Percentiles rank a stretch among this genome's conserved stretches.
phyloP scores from a whole-genome alignment of 1,140 invertebrate species.

The Rhizoglyphus robini region DNA sequence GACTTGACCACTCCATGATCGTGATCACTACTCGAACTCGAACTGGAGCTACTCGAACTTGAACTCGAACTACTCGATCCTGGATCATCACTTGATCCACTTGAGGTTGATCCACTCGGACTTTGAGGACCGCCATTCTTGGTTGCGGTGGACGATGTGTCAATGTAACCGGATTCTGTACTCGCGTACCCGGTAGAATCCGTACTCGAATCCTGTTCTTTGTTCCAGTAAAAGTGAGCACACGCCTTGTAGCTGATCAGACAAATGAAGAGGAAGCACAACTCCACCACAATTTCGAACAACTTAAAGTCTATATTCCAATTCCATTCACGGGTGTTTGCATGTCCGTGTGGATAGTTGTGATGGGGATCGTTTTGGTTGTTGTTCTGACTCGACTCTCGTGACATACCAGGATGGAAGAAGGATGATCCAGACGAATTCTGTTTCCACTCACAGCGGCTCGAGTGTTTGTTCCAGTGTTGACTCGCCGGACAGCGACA shows the following conservation, averaged over 20 bases:
- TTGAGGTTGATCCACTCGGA: neutral
- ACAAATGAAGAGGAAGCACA: slow-evolving; percentile 5
- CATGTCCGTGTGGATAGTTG: neutral
- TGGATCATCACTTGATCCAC: neutral
- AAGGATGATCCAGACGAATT: neutral
- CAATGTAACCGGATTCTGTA: too few species aligned
- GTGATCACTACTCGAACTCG: neutral
- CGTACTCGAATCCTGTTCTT: too few species aligned
- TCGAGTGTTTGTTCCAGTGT: slow-evolving; percentile 13
- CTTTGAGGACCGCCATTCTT: neutral
- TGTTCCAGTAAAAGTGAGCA: neutral
- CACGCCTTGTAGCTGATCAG: slow-evolving; percentile 9
- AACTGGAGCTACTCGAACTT: neutral
- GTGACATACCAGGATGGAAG: neutral
- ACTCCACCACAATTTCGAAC: slow-evolving; percentile 15
- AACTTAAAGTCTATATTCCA: slow-evolving; percentile 9
- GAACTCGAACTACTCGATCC: neutral
- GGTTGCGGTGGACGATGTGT: neutral
- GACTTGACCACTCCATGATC: neutral
- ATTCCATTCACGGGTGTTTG: too few species aligned
- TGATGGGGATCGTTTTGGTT: neutral
- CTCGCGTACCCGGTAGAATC: too few species aligned
- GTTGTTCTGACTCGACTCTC: neutral
- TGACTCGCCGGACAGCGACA: slow-evolving; percentile 10
- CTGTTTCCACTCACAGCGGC: slow-evolving; percentile 3